These are phyloP conservation scores for Peromyscus leucopus DNA, from an alignment of 2,113 vertebrate species.

Conservation along the genomic window DNA sequence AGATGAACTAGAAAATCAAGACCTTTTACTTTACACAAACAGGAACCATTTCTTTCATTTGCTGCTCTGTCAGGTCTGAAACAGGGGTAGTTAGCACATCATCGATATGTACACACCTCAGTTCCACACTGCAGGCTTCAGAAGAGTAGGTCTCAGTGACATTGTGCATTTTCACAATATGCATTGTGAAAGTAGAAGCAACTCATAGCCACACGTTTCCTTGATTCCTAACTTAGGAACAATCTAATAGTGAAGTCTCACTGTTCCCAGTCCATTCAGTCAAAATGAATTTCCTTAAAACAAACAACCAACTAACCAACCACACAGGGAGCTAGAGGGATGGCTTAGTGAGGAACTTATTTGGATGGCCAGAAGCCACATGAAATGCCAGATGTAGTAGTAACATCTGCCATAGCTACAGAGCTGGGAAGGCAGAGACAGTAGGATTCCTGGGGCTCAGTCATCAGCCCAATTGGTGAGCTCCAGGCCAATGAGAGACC, in stretches of 20 bases:
- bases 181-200: not conserved
- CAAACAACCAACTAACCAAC: not conserved
- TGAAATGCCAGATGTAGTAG: not conserved
- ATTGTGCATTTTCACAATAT: no score
- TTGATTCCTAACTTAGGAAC: conserved; percentile 7
- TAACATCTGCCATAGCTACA: not conserved
- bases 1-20: conserved; percentile 45
- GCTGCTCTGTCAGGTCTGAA: not conserved
- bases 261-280: not conserved
- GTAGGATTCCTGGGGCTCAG: no score
- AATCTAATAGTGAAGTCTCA: not conserved
- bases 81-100: not conserved
- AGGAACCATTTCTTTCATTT: conserved; percentile 27
- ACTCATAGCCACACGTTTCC: not conserved
- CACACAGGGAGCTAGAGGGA: not conserved
- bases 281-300: not conserved
- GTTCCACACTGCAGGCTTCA: not conserved
- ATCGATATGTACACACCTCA: not conserved
- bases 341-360: not conserved
- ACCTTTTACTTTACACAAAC: conserved; percentile 10
- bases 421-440: not conserved
- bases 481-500: no score
- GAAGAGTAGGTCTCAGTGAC: not conserved
- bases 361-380: not conserved
- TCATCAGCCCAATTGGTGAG: not conserved